Evolutionary conservation across 2,888 invertebrate species (phyloP).

Genomic region (Bunonema sp.): DNA sequence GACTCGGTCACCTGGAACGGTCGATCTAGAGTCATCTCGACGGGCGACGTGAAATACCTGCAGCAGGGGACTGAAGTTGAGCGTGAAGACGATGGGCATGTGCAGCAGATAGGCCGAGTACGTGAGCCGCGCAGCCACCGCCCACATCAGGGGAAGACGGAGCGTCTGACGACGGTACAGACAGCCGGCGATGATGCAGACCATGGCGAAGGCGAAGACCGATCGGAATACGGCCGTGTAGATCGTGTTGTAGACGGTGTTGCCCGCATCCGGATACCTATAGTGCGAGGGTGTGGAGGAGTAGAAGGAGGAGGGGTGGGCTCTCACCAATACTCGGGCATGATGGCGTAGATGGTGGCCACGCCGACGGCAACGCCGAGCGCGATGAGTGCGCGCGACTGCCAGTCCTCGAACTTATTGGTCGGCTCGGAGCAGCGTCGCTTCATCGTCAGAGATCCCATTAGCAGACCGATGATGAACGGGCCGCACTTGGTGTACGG

Average conservation of each 20-base stretch:
- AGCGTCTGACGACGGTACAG: too few species aligned
- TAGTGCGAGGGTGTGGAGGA: too few species aligned
- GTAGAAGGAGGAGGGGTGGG: background rate
- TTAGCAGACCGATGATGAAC: constrained; percentile 30
- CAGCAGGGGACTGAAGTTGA: constrained; percentile 28
- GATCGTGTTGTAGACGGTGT: constrained; percentile 30
- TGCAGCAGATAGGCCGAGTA: constrained; percentile 36
- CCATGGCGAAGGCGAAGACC: constrained; percentile 25
- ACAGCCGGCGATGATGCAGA: constrained; percentile 20
- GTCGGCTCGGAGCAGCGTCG: background rate
- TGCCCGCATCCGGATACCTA: constrained; percentile 15
- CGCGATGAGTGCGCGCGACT: constrained; percentile 1
- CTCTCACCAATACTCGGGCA: constrained; percentile 35
- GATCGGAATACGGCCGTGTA: constrained; percentile 38
- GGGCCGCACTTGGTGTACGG: constrained; percentile 41
- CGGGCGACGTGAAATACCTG: too few species aligned
- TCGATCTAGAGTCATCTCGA: too few species aligned
- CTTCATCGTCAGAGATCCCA: constrained; percentile 14
- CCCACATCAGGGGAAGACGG: constrained; percentile 17
- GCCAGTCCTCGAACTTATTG: background rate
- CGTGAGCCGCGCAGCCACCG: constrained; percentile 28
- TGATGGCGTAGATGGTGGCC: constrained; percentile 31
- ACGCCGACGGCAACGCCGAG: constrained; percentile 10
- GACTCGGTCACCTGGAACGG: too few species aligned
- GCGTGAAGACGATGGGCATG: constrained; percentile 38